These are phyloP conservation scores for Pelusios castaneus DNA, from an alignment of 2,113 vertebrate species.

Conservation along the genomic window DNA sequence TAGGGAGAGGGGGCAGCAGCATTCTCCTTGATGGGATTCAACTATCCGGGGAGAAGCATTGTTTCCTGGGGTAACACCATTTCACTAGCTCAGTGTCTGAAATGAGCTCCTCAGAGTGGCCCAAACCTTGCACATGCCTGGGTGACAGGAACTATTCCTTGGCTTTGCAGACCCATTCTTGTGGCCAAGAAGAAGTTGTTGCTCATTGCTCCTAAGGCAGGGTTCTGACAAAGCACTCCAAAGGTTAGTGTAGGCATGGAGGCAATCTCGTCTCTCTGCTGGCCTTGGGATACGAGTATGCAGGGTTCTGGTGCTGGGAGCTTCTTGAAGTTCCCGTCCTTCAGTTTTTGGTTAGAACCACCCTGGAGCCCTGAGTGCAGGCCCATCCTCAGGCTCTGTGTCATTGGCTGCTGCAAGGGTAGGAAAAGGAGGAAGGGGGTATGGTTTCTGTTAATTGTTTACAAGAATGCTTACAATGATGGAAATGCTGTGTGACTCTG, in stretches of 20 bases:
- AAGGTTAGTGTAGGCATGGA: not conserved
- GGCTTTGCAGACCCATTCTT: not conserved
- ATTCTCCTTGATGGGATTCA: not conserved
- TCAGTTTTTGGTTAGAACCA: not conserved
- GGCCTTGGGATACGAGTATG: not conserved
- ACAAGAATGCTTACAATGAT: not conserved
- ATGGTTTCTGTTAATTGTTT: not conserved
- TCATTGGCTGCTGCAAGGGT: not conserved
- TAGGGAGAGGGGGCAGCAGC: not conserved
- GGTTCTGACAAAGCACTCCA: not conserved
- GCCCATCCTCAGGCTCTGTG: not conserved
- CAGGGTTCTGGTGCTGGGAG: not conserved
- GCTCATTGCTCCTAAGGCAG: not conserved
- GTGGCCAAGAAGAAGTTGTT: not conserved
- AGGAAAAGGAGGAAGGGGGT: not conserved
- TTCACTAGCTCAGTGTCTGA: not conserved
- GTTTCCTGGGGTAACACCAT: not conserved
- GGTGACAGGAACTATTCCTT: not conserved
- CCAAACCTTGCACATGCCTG: not conserved
- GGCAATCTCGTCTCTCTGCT: not conserved
- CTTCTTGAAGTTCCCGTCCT: not conserved
- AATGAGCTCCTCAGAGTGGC: no score
- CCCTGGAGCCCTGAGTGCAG: not conserved
- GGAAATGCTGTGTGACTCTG: not conserved
- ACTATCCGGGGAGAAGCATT: not conserved